Base-by-base conservation (phyloP, 2,797 vertebrate genomes). In the Chloroceryle inda region DNA sequence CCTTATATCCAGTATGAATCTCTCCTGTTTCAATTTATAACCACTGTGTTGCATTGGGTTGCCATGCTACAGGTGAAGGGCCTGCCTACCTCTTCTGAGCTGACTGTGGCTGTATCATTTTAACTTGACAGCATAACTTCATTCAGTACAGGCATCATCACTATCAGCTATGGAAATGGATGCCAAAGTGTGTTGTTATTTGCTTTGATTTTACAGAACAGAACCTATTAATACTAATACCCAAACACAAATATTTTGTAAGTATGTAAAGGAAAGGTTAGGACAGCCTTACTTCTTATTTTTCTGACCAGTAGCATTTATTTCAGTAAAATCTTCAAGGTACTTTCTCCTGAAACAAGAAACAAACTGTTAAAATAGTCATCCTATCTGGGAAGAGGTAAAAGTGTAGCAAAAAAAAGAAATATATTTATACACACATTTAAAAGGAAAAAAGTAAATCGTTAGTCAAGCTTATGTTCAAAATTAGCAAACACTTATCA, bases 271-370 rank as follows among this genome's bases (percentile, higher is more conserved):
- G 20, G 22, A 55, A 67, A 68, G 7, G 64, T 59, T 59, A 61
- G 68, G 21, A 55, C 22, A 62, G 62, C 5, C 94, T 96, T 96
- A 81, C 98, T 97, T 98, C 75, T 96, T 97, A 22, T 84, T 94
- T 85, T 94, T 94, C n/a, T 97, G 89, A 77, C 58, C 55, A 83
- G 83, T 86, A 45, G 66, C 47, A 37, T 84, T 94, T 97, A 82
- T 71, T 91, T 94, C 89, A 88, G 95, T 96, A 77, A 96, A 89
- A 80, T 96, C 91, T 4, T 89, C 96, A 16, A 94, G 75, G 62
- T 95, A 82, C 94, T 97, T 95, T 93, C 80, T 91, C 83, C 98
- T 98, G 95, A 72, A 96, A 97, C 49, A 67, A 81, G 22, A 92
- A 27, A 55, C 9, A 97, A 90, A 62, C 10, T 50, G 17, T 86